These are phyloP conservation scores for Ceriagrion tenellum DNA, from an alignment of 2,888 invertebrate genomes.

Conservation along the genomic window DNA sequence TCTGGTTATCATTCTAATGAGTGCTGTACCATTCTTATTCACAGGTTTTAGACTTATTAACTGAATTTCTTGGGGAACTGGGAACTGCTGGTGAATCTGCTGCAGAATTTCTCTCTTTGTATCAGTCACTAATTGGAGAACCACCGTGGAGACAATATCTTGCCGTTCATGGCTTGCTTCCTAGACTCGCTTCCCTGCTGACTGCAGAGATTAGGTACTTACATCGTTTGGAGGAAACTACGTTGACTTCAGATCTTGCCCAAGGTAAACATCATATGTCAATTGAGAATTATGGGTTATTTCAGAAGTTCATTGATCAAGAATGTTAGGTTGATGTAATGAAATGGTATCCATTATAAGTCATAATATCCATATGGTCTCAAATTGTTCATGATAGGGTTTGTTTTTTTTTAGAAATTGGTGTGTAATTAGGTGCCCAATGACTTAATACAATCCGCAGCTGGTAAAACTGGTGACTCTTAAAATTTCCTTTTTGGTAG, in stretches of 20 bases:
- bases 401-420: too few species aligned
- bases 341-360: too few species aligned
- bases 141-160: slow-evolving; percentile 97
- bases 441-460: too few species aligned
- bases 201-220: slow-evolving; percentile 93
- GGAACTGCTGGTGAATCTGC: slow-evolving; percentile 94
- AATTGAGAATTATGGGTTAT: background rate
- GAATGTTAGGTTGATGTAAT: too few species aligned
- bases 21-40: slow-evolving; percentile 65
- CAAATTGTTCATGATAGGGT: too few species aligned
- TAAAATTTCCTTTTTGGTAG: too few species aligned
- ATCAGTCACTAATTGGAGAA: slow-evolving; percentile 90
- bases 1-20: slow-evolving; percentile 49
- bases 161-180: slow-evolving; percentile 91
- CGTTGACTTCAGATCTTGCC: slow-evolving; percentile 94
- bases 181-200: slow-evolving; percentile 90
- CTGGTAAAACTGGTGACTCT: too few species aligned
- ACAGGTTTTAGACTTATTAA: slow-evolving; percentile 90
- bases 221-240: slow-evolving; percentile 93
- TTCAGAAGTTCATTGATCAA: too few species aligned
- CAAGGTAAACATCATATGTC: slow-evolving; percentile 81
- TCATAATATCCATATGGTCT: too few species aligned
- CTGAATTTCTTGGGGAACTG: slow-evolving; percentile 92
- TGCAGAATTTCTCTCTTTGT: slow-evolving; percentile 92
- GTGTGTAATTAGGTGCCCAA: too few species aligned